Conservation (phyloP, 2,797 vertebrate genomes). For the Myoxocephalus aenaeus region DNA sequence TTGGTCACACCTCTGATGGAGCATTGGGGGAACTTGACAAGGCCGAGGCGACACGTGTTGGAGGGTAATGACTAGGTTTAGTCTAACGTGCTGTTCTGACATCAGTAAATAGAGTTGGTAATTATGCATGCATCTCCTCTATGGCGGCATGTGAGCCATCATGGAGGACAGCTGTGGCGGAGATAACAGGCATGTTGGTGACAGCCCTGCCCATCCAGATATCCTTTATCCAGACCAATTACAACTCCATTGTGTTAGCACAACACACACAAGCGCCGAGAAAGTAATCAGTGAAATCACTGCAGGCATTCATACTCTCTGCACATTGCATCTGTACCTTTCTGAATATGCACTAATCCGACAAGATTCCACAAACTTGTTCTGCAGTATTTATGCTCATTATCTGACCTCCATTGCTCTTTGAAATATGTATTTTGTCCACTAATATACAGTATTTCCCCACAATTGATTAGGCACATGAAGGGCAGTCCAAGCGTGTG, state of each 20-base stretch:
- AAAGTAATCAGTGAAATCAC: conserved; percentile 78
- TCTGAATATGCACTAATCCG: conserved; percentile 55
- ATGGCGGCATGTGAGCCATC: conserved; percentile 79
- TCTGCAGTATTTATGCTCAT: conserved; percentile 29
- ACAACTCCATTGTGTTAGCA: conserved; percentile 80
- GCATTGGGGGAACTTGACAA: conserved; percentile 74
- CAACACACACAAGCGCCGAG: conserved; percentile 64
- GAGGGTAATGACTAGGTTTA: conserved; percentile 81
- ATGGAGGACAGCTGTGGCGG: conserved; percentile 81
- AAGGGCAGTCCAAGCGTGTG: conserved; percentile 92
- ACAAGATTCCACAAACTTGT: conserved; percentile 29
- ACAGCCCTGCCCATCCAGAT: conserved; percentile 80
- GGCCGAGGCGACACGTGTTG: conserved; percentile 68
- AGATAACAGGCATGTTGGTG: conserved; percentile 84
- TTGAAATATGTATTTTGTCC: conserved; percentile 10
- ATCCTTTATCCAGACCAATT: conserved; percentile 83
- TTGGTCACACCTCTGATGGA: conserved; percentile 78
- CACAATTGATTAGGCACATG: conserved; percentile 88
- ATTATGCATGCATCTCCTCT: conserved; percentile 78
- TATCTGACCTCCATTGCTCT: conserved; percentile 33
- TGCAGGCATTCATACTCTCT: conserved; percentile 65
- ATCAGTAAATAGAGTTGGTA: conserved; percentile 81
- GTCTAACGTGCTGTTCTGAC: conserved; percentile 75
- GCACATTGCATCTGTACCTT: conserved; percentile 47
- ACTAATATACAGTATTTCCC: conserved; percentile 53